Conservation (phyloP, 1,140 invertebrate genomes). For the Phymastichus coffea region DNA sequence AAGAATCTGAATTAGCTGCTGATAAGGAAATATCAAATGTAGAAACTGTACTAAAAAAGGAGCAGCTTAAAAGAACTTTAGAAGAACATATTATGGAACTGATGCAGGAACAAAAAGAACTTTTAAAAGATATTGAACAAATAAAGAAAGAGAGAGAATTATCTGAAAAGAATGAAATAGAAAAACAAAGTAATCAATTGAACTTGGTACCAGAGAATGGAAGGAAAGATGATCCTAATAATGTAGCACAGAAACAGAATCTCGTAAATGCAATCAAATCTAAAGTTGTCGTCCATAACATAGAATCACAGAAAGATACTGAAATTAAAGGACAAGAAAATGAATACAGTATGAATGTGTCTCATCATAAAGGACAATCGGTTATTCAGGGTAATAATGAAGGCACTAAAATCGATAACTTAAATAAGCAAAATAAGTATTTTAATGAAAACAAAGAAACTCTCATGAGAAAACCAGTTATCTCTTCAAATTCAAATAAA, state of each 20-base stretch:
- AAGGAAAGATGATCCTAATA: slow-evolving; percentile 6
- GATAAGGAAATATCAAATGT: slow-evolving; percentile 37
- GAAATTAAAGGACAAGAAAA: neutral
- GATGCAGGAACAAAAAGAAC: slow-evolving; percentile 57
- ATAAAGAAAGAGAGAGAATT: slow-evolving; percentile 35
- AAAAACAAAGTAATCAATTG: slow-evolving; percentile 19
- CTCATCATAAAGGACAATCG: neutral
- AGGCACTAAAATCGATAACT: neutral
- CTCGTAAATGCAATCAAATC: neutral
- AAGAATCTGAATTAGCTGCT: slow-evolving; percentile 52
- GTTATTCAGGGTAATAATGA: neutral
- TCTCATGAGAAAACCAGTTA: neutral
- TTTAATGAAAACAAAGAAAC: neutral
- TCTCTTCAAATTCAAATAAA: neutral
- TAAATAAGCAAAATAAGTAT: neutral
- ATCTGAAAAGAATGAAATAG: slow-evolving; percentile 9
- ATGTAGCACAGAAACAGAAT: neutral
- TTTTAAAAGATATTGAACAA: slow-evolving; percentile 59
- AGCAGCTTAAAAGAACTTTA: slow-evolving; percentile 59
- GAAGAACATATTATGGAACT: slow-evolving; percentile 61
- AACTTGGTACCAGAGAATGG: slow-evolving; percentile 5
- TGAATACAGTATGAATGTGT: neutral
- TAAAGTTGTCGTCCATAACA: neutral
- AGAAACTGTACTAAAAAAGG: slow-evolving; percentile 44
- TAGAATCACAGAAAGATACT: neutral